Evolutionary conservation across 2,113 vertebrate genomes (phyloP), one percentile per base, ranked within the genome.

Genomic region (Bettongia penicillata): DNA sequence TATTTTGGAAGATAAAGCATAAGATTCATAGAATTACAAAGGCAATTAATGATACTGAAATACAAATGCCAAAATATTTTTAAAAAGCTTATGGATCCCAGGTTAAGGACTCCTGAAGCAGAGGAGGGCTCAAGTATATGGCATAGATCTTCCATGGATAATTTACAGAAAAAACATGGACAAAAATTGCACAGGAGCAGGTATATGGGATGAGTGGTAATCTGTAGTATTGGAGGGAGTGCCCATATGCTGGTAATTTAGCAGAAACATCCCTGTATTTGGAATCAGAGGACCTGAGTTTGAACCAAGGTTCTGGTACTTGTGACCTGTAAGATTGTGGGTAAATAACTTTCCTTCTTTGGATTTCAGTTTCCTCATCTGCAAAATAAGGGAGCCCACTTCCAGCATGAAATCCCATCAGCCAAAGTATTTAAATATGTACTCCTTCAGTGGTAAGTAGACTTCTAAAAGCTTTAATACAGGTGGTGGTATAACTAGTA

Each of bases 281-380:
- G 24, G 48, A 92, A 31, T n/a, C 3, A 93, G n/a, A 43, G 28
- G 48, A 51, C 8, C 0, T 14, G 55, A 23, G 6, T 91, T 68
- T 49, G 51, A 90, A 95, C 84, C 26, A 48, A 24, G 53, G 49
- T 53, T 92, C 49, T 10, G 6, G 43, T 49, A 26, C 89, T 37
- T 52, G 31, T 84, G 57, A 68, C 31, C 57, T 49, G 19, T 48
- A 61, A 22, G 51, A 92, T 1, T 31, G 8, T 43, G 16, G 16
- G 94, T 68, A n/a, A 90, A 24, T 90, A 51, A 43, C 12, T 90
- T 43, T 90, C 25, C 3, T 11, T 91, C 22, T 91, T 51, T 90
- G 43, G 11, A 50, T 26, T 53, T 61, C 93, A 90, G 26, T 91
- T 55, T 84, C 11, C n/a, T 93, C 55, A 84, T 93, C 50, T 96